Percentiles rank a stretch among this genome's conserved stretches.
Evolutionary conservation across 2,888 invertebrate genomes (phyloP).

Genomic region (Parelbella ahira): DNA sequence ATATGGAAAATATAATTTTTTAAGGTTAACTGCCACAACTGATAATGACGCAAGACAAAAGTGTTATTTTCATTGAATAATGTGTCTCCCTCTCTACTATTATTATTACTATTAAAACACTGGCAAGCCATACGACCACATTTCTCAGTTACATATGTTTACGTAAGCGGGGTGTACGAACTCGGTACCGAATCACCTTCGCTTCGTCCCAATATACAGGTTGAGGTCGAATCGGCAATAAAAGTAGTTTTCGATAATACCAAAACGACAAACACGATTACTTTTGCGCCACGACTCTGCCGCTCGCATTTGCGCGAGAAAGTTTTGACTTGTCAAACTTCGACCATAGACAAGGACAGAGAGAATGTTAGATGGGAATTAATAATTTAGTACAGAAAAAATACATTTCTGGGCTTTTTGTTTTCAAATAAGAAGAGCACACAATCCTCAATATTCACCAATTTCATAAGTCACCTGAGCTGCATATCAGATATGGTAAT

Average conservation of each 20-base stretch:
- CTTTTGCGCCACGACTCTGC: conserved; percentile 36
- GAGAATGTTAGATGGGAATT: conserved; percentile 5
- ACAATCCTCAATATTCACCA: no score
- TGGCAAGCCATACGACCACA: conserved; percentile 32
- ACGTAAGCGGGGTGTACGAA: conserved; percentile 71
- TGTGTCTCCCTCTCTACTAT: conserved; percentile 22
- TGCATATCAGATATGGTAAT: no score
- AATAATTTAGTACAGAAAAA: no score
- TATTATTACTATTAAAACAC: conserved; percentile 15
- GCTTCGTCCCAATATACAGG: conserved; percentile 68
- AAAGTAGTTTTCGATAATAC: conserved; percentile 62
- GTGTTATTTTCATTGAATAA: no score
- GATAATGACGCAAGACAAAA: no score
- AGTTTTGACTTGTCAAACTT: conserved; percentile 42
- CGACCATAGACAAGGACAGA: conserved; percentile 2
- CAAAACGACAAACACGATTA: conserved; percentile 60
- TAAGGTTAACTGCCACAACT: no score
- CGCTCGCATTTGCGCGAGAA: conserved; percentile 37
- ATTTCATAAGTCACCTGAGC: no score
- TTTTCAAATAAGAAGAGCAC: no score
- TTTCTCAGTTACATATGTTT: conserved; percentile 66
- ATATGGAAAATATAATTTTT: no score
- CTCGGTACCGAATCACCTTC: conserved; percentile 65
- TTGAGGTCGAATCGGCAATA: conserved; percentile 69
- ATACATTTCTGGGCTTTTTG: no score